A percentile compares a stretch with the other conserved stretches of the same genome.
phyloP scores from a whole-genome alignment of 2,888 invertebrate genomes.

The Spodoptera picta region DNA sequence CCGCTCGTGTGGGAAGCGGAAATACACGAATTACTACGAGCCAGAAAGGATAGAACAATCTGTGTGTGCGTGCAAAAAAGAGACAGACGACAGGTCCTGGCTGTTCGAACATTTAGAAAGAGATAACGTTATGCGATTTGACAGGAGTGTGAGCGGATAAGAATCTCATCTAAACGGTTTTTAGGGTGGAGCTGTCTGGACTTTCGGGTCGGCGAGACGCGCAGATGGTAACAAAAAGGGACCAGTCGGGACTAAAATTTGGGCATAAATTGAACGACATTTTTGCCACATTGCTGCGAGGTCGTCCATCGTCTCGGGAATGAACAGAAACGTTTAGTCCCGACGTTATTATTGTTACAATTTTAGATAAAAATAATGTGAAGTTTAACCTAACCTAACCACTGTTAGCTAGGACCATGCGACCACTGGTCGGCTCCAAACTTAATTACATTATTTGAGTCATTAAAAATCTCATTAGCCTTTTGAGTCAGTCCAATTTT shows the following conservation, averaged over 20 bases:
- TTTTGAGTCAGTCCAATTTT: conserved; percentile 10
- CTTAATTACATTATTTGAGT: conserved; percentile 22
- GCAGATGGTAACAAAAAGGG: conserved; percentile 88
- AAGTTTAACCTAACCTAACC: too few species aligned
- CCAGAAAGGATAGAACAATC: conserved; percentile 83
- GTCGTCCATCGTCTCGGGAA: conserved; percentile 69
- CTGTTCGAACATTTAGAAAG: conserved; percentile 79
- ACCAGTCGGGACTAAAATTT: conserved; percentile 83
- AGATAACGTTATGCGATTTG: conserved; percentile 79
- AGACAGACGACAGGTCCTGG: conserved; percentile 83
- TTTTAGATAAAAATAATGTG: conserved; percentile 28
- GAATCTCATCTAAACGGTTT: conserved; percentile 84
- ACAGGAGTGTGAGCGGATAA: conserved; percentile 81
- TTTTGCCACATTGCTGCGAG: conserved; percentile 81
- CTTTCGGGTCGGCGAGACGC: conserved; percentile 79
- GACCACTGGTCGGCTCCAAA: too few species aligned
- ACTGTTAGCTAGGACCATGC: too few species aligned
- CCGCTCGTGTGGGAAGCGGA: conserved; percentile 86
- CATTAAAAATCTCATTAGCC: conserved; percentile 32
- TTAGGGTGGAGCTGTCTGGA: conserved; percentile 89
- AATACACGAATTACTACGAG: conserved; percentile 86
- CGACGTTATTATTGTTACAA: conserved; percentile 51
- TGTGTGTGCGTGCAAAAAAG: conserved; percentile 79
- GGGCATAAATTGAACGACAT: conserved; percentile 88
- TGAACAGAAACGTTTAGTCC: conserved; percentile 59